phyloP scores from a whole-genome alignment of 1,140 invertebrate genomes.

The Pachyrhynchus sulphureomaculatus region DNA sequence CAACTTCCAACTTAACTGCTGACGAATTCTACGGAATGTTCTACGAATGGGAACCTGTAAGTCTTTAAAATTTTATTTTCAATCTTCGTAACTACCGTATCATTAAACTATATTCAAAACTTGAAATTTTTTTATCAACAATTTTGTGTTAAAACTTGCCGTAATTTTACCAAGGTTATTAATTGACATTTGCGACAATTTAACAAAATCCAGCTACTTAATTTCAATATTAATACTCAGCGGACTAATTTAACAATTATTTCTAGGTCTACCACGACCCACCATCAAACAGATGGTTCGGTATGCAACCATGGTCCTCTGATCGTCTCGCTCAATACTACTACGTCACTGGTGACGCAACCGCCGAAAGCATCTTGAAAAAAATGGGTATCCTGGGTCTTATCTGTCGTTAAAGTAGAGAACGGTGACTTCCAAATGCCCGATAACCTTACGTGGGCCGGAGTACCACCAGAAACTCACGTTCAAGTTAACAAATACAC shows the following conservation, averaged over 20 bases:
- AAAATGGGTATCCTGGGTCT: slow-evolving; percentile 31
- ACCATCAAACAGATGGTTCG: slow-evolving; percentile 33
- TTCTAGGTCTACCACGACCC: slow-evolving; percentile 27
- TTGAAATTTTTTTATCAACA: no score
- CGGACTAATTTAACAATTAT: no score
- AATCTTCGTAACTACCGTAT: no score
- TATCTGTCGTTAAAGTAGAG: slow-evolving; percentile 15
- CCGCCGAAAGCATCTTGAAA: slow-evolving; percentile 21
- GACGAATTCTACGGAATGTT: slow-evolving; percentile 33
- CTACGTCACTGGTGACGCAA: slow-evolving; percentile 28
- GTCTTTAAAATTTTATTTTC: no score
- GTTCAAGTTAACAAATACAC: slow-evolving; percentile 20
- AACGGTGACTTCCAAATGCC: slow-evolving; percentile 28
- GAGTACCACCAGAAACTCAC: slow-evolving; percentile 31
- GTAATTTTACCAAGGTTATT: no score
- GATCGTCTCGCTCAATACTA: slow-evolving; percentile 36
- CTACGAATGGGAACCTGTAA: slow-evolving; percentile 33
- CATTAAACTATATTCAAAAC: no score
- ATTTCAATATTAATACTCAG: no score
- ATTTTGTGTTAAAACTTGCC: no score
- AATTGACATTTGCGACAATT: no score
- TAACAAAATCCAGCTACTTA: no score
- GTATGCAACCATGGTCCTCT: slow-evolving; percentile 34
- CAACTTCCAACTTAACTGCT: slow-evolving; percentile 10
- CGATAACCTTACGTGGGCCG: slow-evolving; percentile 17